These are phyloP conservation scores for Erannis defoliaria DNA, from an alignment of 2,888 invertebrate genomes.

Conservation along the genomic window DNA sequence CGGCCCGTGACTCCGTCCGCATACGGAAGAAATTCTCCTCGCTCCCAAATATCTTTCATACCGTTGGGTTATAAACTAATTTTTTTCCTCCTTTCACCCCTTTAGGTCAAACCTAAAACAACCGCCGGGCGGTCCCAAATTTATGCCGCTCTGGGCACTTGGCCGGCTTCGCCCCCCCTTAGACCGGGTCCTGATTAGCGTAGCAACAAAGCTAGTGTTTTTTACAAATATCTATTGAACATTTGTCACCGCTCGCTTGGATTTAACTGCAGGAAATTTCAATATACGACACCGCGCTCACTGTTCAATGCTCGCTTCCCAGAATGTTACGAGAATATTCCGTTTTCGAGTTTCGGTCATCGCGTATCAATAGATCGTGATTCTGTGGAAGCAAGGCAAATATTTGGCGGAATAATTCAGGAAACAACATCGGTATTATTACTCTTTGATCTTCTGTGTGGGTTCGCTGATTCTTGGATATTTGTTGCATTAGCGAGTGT, in stretches of 20 bases:
- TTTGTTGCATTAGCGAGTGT: slow-evolving; percentile 1
- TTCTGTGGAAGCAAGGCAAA: slow-evolving; percentile 24
- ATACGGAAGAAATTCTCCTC: no score
- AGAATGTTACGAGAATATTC: slow-evolving; percentile 12
- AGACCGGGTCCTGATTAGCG: no score
- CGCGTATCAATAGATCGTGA: slow-evolving; percentile 18
- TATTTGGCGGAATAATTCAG: slow-evolving; percentile 23
- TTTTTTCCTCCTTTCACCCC: no score
- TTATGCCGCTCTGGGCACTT: no score
- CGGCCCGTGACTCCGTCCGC: no score
- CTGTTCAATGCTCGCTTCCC: slow-evolving; percentile 4
- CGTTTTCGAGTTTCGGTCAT: slow-evolving; percentile 16
- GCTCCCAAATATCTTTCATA: no score
- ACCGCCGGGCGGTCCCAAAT: no score
- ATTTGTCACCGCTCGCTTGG: neutral
- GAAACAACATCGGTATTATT: slow-evolving; percentile 15
- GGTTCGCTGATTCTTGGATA: neutral
- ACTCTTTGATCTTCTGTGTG: slow-evolving; percentile 17
- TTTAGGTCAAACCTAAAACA: no score
- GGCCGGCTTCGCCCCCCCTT: no score
- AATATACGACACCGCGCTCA: slow-evolving; percentile 8
- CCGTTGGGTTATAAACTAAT: no score
- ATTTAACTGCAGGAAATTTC: neutral
- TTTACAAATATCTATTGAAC: no score
- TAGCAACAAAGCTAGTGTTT: no score